These are phyloP conservation scores for Morus bassanus DNA, from an alignment of 2,797 vertebrate species.

Conservation along the genomic window DNA sequence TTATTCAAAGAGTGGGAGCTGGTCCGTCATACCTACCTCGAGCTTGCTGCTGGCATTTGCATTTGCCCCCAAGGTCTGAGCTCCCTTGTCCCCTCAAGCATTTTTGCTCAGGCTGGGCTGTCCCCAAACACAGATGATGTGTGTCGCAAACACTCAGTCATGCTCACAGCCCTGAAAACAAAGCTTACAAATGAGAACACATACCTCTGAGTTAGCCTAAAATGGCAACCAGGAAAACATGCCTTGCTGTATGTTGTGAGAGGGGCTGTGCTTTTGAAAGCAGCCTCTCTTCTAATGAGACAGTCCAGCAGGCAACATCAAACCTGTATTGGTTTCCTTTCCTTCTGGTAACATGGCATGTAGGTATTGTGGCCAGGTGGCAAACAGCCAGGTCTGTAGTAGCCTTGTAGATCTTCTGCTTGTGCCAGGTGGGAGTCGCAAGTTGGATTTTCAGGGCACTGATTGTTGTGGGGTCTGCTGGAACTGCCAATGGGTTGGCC, in stretches of 20 bases:
- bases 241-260: background rate
- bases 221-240: background rate
- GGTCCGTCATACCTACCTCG: background rate
- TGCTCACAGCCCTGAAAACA: background rate
- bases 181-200: background rate
- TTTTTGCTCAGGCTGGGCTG: background rate
- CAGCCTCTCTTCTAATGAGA: background rate
- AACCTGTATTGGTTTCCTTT: background rate
- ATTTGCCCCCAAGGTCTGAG: background rate
- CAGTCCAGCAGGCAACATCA: background rate
- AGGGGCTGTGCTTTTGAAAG: background rate
- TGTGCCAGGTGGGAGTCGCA: background rate
- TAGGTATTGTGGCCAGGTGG: background rate
- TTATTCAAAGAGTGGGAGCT: background rate
- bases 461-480: background rate
- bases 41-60: background rate
- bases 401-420: background rate
- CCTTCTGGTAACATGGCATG: background rate
- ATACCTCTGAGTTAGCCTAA: background rate
- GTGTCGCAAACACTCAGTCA: background rate
- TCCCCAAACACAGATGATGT: background rate
- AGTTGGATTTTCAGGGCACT: background rate
- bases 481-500: background rate
- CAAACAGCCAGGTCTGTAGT: accelerated
- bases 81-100: background rate